Conservation (phyloP, 2,113 vertebrate genomes). For the Nannospalax galili region DNA sequence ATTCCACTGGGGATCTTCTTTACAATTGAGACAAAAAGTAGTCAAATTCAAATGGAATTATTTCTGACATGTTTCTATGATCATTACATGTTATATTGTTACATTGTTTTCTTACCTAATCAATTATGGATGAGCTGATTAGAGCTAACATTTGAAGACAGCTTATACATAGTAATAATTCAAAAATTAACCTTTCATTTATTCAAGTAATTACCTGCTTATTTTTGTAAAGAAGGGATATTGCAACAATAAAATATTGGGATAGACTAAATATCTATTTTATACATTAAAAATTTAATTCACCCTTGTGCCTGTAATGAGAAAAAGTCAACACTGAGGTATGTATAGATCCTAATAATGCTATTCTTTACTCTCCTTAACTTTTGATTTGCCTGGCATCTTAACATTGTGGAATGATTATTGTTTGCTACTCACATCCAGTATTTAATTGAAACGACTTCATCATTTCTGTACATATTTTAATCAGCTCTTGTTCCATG, state of each 20-base stretch:
- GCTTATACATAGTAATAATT: not conserved
- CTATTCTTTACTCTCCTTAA: slow-evolving; percentile 49
- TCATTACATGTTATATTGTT: not conserved
- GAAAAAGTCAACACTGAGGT: slow-evolving; percentile 39
- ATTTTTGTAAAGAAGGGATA: slow-evolving; percentile 44
- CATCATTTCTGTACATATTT: slow-evolving; percentile 71
- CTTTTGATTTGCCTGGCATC: slow-evolving; percentile 45
- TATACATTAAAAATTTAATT: slow-evolving; percentile 57
- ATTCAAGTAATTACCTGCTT: slow-evolving; percentile 50
- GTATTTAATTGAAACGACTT: slow-evolving; percentile 69
- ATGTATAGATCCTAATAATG: slow-evolving; percentile 43
- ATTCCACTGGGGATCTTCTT: not conserved
- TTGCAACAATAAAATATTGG: slow-evolving; percentile 16
- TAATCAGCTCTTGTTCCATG: slow-evolving; percentile 64
- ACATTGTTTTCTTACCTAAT: slow-evolving; percentile 18
- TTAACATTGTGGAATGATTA: slow-evolving; percentile 55
- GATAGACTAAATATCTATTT: slow-evolving; percentile 12
- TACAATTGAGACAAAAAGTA: not conserved
- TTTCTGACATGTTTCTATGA: not conserved
- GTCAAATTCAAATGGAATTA: slow-evolving; percentile 37
- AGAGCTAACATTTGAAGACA: slow-evolving; percentile 4
- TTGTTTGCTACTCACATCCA: slow-evolving; percentile 52
- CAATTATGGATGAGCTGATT: slow-evolving; percentile 14
- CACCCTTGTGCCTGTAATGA: slow-evolving; percentile 9
- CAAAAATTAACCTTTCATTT: not conserved